Base-by-base conservation (phyloP, 2,888 invertebrate genomes). In the Dichetophora obliterata region DNA sequence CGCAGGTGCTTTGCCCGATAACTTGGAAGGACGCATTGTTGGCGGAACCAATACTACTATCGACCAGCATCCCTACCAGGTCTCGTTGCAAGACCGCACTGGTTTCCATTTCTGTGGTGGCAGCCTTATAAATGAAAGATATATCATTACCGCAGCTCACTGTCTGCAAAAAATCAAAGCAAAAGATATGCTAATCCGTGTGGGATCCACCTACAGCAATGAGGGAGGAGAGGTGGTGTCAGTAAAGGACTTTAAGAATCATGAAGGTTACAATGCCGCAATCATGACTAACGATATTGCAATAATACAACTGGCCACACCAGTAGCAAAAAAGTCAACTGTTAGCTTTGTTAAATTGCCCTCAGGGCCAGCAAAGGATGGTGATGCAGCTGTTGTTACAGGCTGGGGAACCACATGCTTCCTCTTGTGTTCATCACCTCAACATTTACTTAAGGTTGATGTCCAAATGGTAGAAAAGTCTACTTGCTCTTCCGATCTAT, bases 121-220 rank as follows among this genome's bases (percentile, higher is more conserved):
- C 0, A 84, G 91, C 8, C 85, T 92, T 43, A 89, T 89, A 54
- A 83, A 83, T 43, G 87, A 90, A 69, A 90, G 91, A 63, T 78
- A 83, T 57, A 88, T 91, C 1, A 79, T 92, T 8, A 92, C 92
- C 1, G 92, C 92, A 50, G 92, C 92, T n/a, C 92, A 93, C 83
- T 93, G 92, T 81, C 88, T 86, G 80, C 84, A 90, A 59, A 70
- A 57, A 34, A 82, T 82, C 14, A 79, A 84, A 4, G 78, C 84
- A 19, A 82, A 83, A 16, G 0, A 8, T 14, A 75, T 87, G 65
- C 75, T 79, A 71, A 82, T 92, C 4, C 90, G 92, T 0, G 92
- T 90, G 6, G 92, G 92, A 0, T 91, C 92, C 4, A 89, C 90
- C 0, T 89, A 87, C 66, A 89, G 86, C 80, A 84, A 5, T 77